phyloP scores from a whole-genome alignment of 2,113 vertebrate species.

The Sorex fumeus region DNA sequence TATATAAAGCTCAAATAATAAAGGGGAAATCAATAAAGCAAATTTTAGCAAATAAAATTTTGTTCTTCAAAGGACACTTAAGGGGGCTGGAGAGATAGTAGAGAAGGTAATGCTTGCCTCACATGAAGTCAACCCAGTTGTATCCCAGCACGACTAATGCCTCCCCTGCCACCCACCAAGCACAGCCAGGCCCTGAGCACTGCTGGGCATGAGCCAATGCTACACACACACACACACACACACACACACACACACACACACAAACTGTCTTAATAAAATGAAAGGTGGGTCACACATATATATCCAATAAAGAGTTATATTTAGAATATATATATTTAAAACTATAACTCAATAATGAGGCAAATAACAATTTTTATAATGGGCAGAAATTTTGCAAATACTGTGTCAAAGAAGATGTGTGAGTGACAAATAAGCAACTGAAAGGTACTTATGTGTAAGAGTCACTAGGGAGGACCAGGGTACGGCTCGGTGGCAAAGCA shows the following conservation, averaged over 20 bases:
- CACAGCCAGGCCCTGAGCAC: too few species aligned
- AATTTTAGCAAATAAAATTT: too few species aligned
- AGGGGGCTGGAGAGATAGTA: too few species aligned
- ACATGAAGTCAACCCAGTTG: too few species aligned
- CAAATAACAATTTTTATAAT: slow-evolving; percentile 18
- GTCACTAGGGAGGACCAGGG: not conserved
- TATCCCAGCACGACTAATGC: too few species aligned
- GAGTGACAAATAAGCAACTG: slow-evolving; percentile 5
- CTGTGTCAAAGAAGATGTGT: not conserved
- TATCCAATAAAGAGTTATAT: slow-evolving; percentile 33
- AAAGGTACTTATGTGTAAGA: slow-evolving; percentile 14
- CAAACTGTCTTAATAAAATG: slow-evolving; percentile 1
- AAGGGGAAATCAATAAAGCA: slow-evolving; percentile 20
- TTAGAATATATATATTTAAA: not conserved
- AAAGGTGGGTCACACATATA: slow-evolving; percentile 61
- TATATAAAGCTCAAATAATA: slow-evolving; percentile 2
- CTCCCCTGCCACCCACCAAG: too few species aligned
- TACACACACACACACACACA: too few species aligned
- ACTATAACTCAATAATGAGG: not conserved
- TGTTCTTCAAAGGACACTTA: too few species aligned
- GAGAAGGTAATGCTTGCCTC: not conserved
- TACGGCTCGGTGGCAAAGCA: too few species aligned
- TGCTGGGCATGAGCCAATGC: too few species aligned
- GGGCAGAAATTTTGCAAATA: not conserved
- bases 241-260: too few species aligned